Percentiles rank a stretch among this genome's conserved stretches.
Conservation (phyloP, 2,797 vertebrate species). For the Sphenopsis melanotis region DNA sequence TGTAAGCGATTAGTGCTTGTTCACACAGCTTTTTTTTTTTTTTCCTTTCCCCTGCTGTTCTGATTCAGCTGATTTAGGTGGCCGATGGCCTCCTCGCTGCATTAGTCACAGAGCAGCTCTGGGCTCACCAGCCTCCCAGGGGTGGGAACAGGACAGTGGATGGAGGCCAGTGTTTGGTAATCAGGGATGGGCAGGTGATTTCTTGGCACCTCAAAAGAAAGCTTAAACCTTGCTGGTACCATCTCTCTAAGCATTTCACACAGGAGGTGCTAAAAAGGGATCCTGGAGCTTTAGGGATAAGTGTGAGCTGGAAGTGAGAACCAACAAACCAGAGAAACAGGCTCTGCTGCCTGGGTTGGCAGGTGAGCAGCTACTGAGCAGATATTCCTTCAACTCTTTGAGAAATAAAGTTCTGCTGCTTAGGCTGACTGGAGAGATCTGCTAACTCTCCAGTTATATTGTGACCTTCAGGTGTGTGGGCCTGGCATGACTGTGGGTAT, state of each 20-base stretch:
- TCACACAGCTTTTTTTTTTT: background rate
- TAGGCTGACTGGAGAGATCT: background rate
- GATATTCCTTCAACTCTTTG: background rate
- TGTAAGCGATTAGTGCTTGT: background rate
- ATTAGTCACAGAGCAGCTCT: background rate
- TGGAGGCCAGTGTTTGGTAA: background rate
- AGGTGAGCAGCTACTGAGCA: background rate
- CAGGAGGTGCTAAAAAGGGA: background rate
- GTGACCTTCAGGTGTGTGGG: background rate
- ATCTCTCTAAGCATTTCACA: background rate
- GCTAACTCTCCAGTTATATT: background rate
- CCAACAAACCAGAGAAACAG: background rate
- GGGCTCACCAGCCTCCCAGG: background rate
- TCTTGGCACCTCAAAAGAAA: background rate
- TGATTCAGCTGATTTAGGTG: slow-evolving; percentile 46
- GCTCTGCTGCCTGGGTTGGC: background rate
- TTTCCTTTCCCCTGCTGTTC: background rate
- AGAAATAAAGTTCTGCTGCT: background rate
- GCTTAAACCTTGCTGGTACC: background rate
- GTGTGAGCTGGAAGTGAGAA: background rate
- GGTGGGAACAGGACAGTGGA: background rate
- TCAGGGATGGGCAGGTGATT: background rate
- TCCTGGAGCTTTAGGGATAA: background rate
- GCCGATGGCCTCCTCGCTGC: background rate
- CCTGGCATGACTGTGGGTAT: background rate